These are phyloP conservation scores for Antheraea yamamai DNA, from an alignment of 2,888 invertebrate genomes.

Conservation along the genomic window DNA sequence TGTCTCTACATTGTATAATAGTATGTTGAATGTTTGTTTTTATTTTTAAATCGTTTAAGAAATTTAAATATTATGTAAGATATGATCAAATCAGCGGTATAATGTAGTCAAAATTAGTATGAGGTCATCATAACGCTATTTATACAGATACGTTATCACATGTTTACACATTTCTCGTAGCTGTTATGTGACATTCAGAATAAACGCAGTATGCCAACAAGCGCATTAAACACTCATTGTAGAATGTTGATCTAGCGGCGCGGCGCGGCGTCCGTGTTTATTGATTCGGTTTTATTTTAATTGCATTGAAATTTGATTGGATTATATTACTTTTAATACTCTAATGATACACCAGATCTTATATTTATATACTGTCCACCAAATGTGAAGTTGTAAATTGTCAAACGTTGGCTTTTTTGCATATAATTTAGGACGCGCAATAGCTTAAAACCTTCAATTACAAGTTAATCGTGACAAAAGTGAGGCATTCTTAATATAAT, in stretches of 20 bases:
- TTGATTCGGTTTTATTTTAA: slow-evolving; percentile 19
- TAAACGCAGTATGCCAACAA: slow-evolving; percentile 14
- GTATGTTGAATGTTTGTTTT: neutral
- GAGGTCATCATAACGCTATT: slow-evolving; percentile 1
- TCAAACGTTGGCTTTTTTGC: neutral
- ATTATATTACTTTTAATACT: neutral
- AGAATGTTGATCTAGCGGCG: slow-evolving; percentile 10
- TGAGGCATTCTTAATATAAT: neutral
- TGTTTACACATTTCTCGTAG: slow-evolving; percentile 12
- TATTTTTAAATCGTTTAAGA: neutral
- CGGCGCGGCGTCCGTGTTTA: slow-evolving; percentile 1
- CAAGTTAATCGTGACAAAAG: no score
- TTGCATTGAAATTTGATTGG: slow-evolving; percentile 8
- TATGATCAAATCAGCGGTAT: slow-evolving; percentile 2
- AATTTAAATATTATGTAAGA: neutral
- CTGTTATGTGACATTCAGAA: slow-evolving; percentile 12
- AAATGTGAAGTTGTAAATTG: neutral
- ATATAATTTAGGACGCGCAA: neutral
- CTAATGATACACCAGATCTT: neutral
- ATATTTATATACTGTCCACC: no score
- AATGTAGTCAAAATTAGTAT: neutral
- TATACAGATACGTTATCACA: slow-evolving; percentile 7
- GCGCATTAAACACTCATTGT: slow-evolving; percentile 16
- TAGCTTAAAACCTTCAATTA: neutral
- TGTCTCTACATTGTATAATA: neutral